Base-by-base conservation (phyloP, 2,113 vertebrate species). In the Amphiprion percula region DNA sequence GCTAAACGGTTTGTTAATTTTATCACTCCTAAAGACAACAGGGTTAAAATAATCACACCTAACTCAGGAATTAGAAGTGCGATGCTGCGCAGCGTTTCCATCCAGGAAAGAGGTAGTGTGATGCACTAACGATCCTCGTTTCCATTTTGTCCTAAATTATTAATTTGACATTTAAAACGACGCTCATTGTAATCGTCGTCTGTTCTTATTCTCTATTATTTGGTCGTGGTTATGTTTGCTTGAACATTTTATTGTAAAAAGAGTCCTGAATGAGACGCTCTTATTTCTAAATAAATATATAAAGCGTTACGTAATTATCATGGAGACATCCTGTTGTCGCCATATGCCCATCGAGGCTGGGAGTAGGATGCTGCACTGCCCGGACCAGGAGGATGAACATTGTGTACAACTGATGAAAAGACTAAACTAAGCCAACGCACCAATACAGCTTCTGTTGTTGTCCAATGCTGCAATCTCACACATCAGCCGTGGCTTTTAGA, bases 291-390 rank as follows among this genome's bases (percentile, higher is more conserved):
- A n/a, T n/a, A n/a, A n/a, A n/a, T n/a, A n/a, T n/a, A n/a, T n/a
- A n/a, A n/a, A 79, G 50, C 71, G 78, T 94, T 93, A 88, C 90
- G 90, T 94, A 92, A 93, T 91, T 58, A 53, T 62, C 53, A 77
- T 30, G 60, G 69, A 76, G 82, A 79, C 82, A 72, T 85, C 79
- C 78, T 78, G 83, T 58, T 74, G 71, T 87, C 82, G 88, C 87
- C 87, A 82, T 87, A 77, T 87, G 82, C 41, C 58, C 4, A 28
- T 72, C 59, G 39, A 75, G 72, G 62, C 62, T 80, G 68, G 75
- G 62, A 37, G 28, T 87, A 28, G 30, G 84, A 88, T 79, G 79
- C 10, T 77, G 59, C 67, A 52, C 26, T 59, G 50, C 44, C 3
- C 58, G 23, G 49, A 54, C 2, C n/a, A 8, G 44, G 30, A 65